phyloP scores from a whole-genome alignment of 2,113 vertebrate genomes.

The Carassius auratus region DNA sequence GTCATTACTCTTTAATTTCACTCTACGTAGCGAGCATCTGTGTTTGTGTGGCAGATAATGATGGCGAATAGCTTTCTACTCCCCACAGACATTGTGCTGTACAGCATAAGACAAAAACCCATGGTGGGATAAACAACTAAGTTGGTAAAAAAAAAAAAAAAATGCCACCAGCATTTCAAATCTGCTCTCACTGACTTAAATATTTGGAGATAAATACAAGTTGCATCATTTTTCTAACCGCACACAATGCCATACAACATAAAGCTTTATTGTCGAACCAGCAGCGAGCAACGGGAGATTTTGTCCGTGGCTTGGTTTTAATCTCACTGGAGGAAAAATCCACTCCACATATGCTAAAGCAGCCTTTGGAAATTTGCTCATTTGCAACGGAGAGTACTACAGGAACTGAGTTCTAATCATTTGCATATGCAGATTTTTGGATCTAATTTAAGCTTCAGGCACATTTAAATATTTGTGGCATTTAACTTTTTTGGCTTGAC shows the following conservation, averaged over 20 bases:
- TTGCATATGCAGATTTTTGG: not conserved
- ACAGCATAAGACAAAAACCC: constrained; percentile 25
- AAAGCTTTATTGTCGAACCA: not conserved
- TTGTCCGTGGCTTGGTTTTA: not conserved
- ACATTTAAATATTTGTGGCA: too few species aligned
- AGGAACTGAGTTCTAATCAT: not conserved
- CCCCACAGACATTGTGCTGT: not conserved
- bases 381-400: not conserved
- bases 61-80: constrained; percentile 9
- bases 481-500: not conserved
- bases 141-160: not conserved
- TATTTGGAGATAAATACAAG: not conserved
- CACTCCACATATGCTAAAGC: not conserved
- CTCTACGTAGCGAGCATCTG: not conserved
- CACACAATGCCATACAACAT: not conserved
- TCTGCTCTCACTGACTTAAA: not conserved
- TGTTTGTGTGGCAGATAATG: not conserved
- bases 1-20: constrained; percentile 32
- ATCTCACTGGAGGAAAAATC: not conserved
- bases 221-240: not conserved
- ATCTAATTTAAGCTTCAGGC: too few species aligned
- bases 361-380: not conserved
- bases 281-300: not conserved
- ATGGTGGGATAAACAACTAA: constrained; percentile 31
- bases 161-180: not conserved